phyloP scores from a whole-genome alignment of 2,888 invertebrate species.

The Dryocosmus kuriphilus region DNA sequence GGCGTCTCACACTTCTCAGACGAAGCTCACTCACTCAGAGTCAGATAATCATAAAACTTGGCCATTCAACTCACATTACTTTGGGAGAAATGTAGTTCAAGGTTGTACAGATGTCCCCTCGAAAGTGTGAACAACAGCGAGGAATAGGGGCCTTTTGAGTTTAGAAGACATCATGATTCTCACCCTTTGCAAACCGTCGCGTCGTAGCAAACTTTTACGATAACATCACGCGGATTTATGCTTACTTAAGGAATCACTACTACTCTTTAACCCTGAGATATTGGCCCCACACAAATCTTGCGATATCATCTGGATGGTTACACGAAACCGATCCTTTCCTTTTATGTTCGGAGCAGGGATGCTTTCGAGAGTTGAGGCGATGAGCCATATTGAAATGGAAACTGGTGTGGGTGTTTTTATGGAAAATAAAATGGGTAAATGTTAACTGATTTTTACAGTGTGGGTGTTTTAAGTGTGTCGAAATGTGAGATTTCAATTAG shows the following conservation, averaged over 20 bases:
- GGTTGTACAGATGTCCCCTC: slow-evolving; percentile 36
- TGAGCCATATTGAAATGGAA: neutral
- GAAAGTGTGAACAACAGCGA: neutral
- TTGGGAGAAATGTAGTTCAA: slow-evolving; percentile 39
- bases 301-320: slow-evolving; percentile 52
- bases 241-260: slow-evolving; percentile 73
- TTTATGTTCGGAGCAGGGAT: slow-evolving; percentile 7
- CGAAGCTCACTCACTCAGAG: neutral
- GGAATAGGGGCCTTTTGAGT: slow-evolving; percentile 39
- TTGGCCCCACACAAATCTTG: slow-evolving; percentile 52
- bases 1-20: slow-evolving; percentile 22
- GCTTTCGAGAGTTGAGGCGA: neutral
- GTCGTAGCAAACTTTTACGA: slow-evolving; percentile 70
- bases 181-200: slow-evolving; percentile 40
- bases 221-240: slow-evolving; percentile 76
- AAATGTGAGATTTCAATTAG: no score
- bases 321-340: slow-evolving; percentile 15
- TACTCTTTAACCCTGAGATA: slow-evolving; percentile 57
- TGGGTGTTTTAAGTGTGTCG: no score
- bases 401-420: neutral
- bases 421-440: neutral
- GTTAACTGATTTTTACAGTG: no score
- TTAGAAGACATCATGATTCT: slow-evolving; percentile 15
- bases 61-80: slow-evolving; percentile 67
- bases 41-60: slow-evolving; percentile 67